Base-by-base conservation (phyloP, 2,888 invertebrate species). In the Euproctis similis region DNA sequence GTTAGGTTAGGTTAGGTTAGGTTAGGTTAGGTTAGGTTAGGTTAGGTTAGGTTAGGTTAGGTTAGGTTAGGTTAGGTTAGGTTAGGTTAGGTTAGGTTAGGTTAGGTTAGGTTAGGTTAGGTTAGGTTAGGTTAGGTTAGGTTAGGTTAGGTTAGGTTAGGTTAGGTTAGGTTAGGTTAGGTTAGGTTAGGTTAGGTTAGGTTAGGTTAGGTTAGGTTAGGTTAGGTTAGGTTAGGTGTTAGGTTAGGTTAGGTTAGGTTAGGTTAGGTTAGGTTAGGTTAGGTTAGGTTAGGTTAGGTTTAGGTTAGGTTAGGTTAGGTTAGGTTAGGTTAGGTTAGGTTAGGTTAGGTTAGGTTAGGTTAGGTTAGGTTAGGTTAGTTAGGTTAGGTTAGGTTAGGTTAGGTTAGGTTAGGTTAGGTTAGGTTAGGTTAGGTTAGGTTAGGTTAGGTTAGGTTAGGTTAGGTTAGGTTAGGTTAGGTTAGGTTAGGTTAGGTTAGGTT, bases 401-500 rank as follows among this genome's bases (percentile, higher is more conserved):
- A 35, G 34, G 34, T 35, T 35, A 35, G 34, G 34, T 35, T 35
- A 35, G 34, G 34, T 35, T 35, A 30, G 30, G 34, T 35, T 35
- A 35, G 34, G 34, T 35, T 35, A 35, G 34, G 34, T 35, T 35
- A 35, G 35, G 34, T 35, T 35, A 35, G 34, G 30, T 30, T 30
- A 30, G 30, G 30, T 30, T 30, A 30, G 30, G 34, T 34, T 34
- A 34, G 34, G 34, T 34, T 34, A 34, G 34, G 34, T 34, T 34
- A 34, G n/a, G 34, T 30, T 34, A 34, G 34, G 34, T 27, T 27
- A 27, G 27, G 27, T 35, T 39, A 35, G 35, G 39, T 39, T 39
- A 39, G 39, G 39, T 39, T 39, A 39, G 39, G 39, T 39, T 39
- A 39, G 34, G 39, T 40, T 36, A 36, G 35, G 37, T 37, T 37